Base-by-base conservation (phyloP, 2,888 invertebrate species). In the Isotomurus palustris region DNA sequence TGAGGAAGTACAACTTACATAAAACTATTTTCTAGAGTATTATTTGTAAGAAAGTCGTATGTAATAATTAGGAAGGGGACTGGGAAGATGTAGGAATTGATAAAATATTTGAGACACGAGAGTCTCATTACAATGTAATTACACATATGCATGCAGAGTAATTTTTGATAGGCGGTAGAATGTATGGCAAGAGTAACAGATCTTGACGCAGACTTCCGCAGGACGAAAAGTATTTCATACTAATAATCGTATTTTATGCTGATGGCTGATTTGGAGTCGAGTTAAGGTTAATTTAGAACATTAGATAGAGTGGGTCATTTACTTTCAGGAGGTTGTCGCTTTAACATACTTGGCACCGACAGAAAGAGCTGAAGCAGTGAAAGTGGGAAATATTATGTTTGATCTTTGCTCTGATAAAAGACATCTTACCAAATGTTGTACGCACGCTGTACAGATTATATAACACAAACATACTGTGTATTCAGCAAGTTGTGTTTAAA, bases 161-260 rank as follows among this genome's bases (percentile, higher is more conserved):
- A n/a, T n/a, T n/a, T n/a, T n/a, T n/a, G n/a, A n/a, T n/a, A n/a
- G n/a, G n/a, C n/a, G n/a, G n/a, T n/a, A n/a, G n/a, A n/a, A n/a
- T n/a, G n/a, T n/a, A 44, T 27, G 40, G 25, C 43, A 17, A 47
- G 14, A 53, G 62, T 59, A 56, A 61, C 56, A 61, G 56, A 64
- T 64, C 44, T 59, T 59, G 64, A 64, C 60, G 56, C 53, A 52
- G 45, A 64, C 61, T 61, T 64, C 64, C 64, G 64, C 64, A 50
- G 47, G 48, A 45, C 53, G 24, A 53, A 36, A 48, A 5, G n/a
- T 27, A 22, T 28, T 51, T 40, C 21, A 17, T 17, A 32, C 32
- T 32, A 32, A 8, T 32, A 32, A 10, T 32, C 32, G 38, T 38
- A 5, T 8, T 38, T 17, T 22, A 22, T 6, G 48, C 56, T 40